phyloP scores from a whole-genome alignment of 2,888 invertebrate species.

The Drosophila acutilabella region DNA sequence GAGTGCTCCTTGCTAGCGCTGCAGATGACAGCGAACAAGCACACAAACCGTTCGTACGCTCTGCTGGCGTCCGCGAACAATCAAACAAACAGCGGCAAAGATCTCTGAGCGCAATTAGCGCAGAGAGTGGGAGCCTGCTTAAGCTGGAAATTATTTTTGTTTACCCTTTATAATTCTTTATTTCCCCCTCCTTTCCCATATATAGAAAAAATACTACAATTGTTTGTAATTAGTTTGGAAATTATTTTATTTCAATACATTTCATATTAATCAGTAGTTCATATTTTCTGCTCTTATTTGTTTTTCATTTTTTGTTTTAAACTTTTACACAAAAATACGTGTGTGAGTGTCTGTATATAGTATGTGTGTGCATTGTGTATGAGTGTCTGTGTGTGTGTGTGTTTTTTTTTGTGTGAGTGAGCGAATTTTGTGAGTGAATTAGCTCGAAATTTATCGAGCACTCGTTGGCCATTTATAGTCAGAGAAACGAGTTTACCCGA shows the following conservation, averaged over 20 bases:
- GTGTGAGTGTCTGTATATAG: constrained; percentile 31
- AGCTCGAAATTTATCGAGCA: constrained; percentile 14
- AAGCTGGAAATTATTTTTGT: too few species aligned
- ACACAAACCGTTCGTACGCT: too few species aligned
- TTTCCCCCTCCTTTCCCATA: too few species aligned
- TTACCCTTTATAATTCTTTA: too few species aligned
- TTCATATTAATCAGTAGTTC: constrained; percentile 77
- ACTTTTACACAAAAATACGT: constrained; percentile 74
- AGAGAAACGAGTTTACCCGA: constrained; percentile 7
- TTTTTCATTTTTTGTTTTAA: constrained; percentile 57
- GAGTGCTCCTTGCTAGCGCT: too few species aligned
- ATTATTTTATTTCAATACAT: constrained; percentile 78
- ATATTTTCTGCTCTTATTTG: constrained; percentile 61
- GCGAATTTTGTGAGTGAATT: constrained; percentile 32
- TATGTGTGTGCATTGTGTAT: constrained; percentile 3
- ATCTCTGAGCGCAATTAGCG: too few species aligned
- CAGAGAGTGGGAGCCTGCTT: too few species aligned
- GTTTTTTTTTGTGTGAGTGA: constrained; percentile 25
- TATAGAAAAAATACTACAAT: neutral
- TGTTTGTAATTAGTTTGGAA: constrained; percentile 65
- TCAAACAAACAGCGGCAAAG: too few species aligned
- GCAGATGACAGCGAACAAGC: too few species aligned
- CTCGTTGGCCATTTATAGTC: constrained; percentile 19
- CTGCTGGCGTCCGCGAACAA: too few species aligned
- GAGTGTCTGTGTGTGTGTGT: constrained; percentile 26